Evolutionary conservation across 1,140 invertebrate species (phyloP), one percentile per base, ranked within the genome.

Genomic region (Apocrypta bakeri): DNA sequence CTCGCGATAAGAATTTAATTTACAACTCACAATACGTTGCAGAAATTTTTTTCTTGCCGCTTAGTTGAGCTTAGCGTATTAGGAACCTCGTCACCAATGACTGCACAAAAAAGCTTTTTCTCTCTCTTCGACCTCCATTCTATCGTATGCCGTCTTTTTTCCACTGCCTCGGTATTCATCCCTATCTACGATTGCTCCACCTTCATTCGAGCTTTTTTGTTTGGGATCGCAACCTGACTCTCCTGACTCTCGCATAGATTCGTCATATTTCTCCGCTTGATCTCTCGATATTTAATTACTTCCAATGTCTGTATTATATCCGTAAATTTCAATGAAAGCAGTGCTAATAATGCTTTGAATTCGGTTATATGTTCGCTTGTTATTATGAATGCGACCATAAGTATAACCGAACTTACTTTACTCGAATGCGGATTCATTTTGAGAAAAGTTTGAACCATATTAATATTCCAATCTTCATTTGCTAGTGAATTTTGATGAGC

Each of bases 191-290:
- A n/a, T n/a, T 14, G 25, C 25, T 73, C 14, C 21, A 14, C 12
- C 56, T 79, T 48, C 31, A 17, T 68, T 33, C 73, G 68, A 21
- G 29, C 4, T 76, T 27, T 71, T 68, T 68, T 68, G n/a, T 66
- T 66, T 66, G 63, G 72, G 12, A 76, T 24, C n/a, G n/a, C 63
- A 25, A 31, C 75, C 27, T 40, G 21, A 33, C 33, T 25, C 37
- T 69, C 42, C 24, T 14, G 61, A 61, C 81, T 81, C 76, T 85
- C 75, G n/a, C 61, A 77, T 75, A 48, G 80, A 33, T 71, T 72
- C 37, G n/a, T 72, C 63, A 85, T 31, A 61, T 81, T 76, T 77
- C 42, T 48, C 42, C n/a, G n/a, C n/a, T n/a, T 6, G 48, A 17
- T 6, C 48, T n/a, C 21, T 56, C 48, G 48, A 56, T 56, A 56